Base-by-base conservation (phyloP, 2,113 vertebrate genomes). In the Muscicapa adusta region DNA sequence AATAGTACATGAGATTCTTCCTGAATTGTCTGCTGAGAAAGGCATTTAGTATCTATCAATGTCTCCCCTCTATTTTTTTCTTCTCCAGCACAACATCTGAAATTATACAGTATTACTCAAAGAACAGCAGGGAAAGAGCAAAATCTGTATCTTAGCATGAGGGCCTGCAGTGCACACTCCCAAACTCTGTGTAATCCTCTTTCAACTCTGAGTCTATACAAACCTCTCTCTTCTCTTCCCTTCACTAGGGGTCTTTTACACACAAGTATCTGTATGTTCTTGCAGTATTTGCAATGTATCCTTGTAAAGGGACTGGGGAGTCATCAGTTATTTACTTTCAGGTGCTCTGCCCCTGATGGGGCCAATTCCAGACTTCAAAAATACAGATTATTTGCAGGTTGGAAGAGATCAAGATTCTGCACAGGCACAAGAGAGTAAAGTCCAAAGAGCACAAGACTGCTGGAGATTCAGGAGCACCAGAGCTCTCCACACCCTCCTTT, bases 1-100 rank as follows among this genome's bases (percentile, higher is more conserved):
- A 96, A 94, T 62, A 95, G 95, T 45, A 88, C 89, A 94, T 89
- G 92, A 94, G 88, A 72, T 75, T 90, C 91, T 94, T 96, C 72
- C 80, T 89, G 85, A 90, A 70, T 71, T 5, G 10, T 60, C 83
- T 89, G 83, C 88, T 43, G 74, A 95, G 94, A 93, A 94, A 94
- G 82, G 63, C 91, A 57, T 95, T 95, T 83, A 94, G 75, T 80
- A 96, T 85, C 94, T 91, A 73, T 91, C 94, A 94, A 34, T 77
- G 91, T 62, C 88, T 93, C 33, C 83, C 65, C 43, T 72, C 89
- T 94, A 53, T 50, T 91, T 95, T 95, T 81, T 93, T 50, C 54
- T 54, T 71, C 89, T 88, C 91, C 47, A 87, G 87, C 63, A 93
- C 77, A 94, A 85, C 92, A 95, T 22, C 62, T 8, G 79, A 84